Percentiles rank a stretch among this genome's conserved stretches.
These are phyloP conservation scores for Alauda arvensis DNA, from an alignment of 2,797 vertebrate genomes.

Conservation along the genomic window DNA sequence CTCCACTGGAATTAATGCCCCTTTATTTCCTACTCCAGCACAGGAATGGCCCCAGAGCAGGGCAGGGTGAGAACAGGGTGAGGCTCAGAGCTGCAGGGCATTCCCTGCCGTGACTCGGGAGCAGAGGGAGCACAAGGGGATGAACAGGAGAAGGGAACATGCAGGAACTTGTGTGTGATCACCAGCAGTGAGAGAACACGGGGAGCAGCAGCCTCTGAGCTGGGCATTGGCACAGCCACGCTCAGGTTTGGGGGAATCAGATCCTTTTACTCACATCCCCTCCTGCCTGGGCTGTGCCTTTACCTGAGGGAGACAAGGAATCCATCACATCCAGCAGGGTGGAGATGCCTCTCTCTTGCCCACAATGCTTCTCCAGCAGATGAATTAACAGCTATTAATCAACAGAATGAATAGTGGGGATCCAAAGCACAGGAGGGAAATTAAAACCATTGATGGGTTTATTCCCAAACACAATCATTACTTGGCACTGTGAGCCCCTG, in stretches of 20 bases:
- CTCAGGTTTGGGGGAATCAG: neutral
- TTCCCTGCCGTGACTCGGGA: neutral
- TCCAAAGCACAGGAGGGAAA: neutral
- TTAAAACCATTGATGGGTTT: neutral
- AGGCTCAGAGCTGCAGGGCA: neutral
- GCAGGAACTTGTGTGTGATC: neutral
- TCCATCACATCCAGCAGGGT: too few species aligned
- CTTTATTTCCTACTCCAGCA: neutral
- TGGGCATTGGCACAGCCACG: rapidly evolving
- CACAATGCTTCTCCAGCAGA: neutral
- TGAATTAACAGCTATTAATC: neutral
- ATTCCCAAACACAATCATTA: neutral
- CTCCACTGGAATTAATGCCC: neutral
- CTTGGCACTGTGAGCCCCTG: neutral
- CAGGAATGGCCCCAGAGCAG: neutral
- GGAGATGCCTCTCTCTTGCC: neutral
- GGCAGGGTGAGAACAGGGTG: neutral
- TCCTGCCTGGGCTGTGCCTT: neutral
- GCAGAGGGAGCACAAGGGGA: neutral
- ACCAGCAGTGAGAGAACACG: rapidly evolving
- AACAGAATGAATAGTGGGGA: neutral
- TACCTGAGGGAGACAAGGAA: neutral
- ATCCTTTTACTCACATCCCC: rapidly evolving
- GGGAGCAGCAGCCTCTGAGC: neutral
- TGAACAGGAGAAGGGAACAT: rapidly evolving